Evolutionary conservation across 2,888 invertebrate genomes (phyloP), one percentile per base, ranked within the genome.

Genomic region (Tetranychus piercei): DNA sequence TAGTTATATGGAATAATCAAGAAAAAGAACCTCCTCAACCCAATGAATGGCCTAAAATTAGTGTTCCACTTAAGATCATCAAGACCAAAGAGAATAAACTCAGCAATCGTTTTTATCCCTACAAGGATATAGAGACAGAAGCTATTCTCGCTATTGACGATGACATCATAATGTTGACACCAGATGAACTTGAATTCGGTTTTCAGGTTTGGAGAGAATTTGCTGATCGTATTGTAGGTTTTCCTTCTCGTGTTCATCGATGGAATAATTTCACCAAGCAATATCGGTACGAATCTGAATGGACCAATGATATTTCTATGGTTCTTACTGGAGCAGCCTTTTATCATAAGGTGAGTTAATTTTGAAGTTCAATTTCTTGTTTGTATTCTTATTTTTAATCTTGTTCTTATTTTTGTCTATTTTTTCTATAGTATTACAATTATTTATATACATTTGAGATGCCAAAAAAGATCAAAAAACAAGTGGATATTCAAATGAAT

Each of bases 1-100:
- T 96, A 55, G 92, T 96, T 44, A 87, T 96, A 77, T 96, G 96
- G 96, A 96, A 96, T 84, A 94, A 95, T 83, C 94, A 94, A 83
- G 88, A 88, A 78, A 93, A 93, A 83, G 84, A 87, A 76, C 95
- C 95, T 69, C 95, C 95, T 1, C 88, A 88, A 78, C 86, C 92
- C 93, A 83, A 88, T 87, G 86, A 66, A 69, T 95, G 94, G 89
- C 94, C 94, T 18, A 89, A 80, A 89, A 44, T 92, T 77, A 87
- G 87, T 77, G 93, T 94, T 84, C 92, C 93, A 3, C 82, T 94
- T 76, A 93, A 92, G 85, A 88, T 96, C 72, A 90, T 95, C 78
- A 88, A 89, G 82, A 94, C 95, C 3, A 88, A 88, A 80, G 90
- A 90, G 80, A 96, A 96, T 83, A 90, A 90, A 82, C 84, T 96